Percentiles rank a stretch among this genome's conserved stretches.
These are phyloP conservation scores for Ochropleura leucogaster DNA, from an alignment of 2,888 invertebrate species.

Conservation along the genomic window DNA sequence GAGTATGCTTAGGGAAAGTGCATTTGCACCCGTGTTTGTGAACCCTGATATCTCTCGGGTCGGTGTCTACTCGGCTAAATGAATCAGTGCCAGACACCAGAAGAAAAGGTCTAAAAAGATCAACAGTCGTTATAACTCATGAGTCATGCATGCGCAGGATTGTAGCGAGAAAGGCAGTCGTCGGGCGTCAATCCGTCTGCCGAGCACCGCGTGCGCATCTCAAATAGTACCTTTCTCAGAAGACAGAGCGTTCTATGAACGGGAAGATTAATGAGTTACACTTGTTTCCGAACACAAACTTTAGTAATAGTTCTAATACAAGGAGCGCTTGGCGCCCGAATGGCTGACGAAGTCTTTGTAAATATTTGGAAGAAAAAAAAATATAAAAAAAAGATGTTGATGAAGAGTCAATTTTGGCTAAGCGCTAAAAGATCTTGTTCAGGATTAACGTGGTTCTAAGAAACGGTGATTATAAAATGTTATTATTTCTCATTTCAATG, in stretches of 20 bases:
- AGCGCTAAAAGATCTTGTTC: not conserved
- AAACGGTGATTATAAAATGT: not conserved
- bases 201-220: constrained; percentile 41
- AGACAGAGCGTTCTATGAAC: constrained; percentile 51
- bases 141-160: constrained; percentile 30
- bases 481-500: not conserved
- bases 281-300: constrained; percentile 27
- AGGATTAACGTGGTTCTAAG: not conserved
- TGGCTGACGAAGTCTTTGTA: not conserved
- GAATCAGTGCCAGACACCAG: constrained; percentile 21
- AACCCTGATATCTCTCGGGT: not conserved
- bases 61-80: constrained; percentile 5
- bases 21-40: not conserved
- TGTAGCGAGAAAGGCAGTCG: constrained; percentile 41
- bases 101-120: constrained; percentile 23
- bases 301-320: not conserved
- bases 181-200: constrained; percentile 64
- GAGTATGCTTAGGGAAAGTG: not conserved
- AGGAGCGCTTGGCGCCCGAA: not conserved
- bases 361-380: not conserved
- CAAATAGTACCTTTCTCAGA: constrained; percentile 53
- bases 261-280: constrained; percentile 48
- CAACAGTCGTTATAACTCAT: constrained; percentile 14
- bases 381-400: not conserved
- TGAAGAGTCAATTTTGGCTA: not conserved